Conservation (phyloP, 2,888 invertebrate genomes). For the Agonopterix arenella region DNA sequence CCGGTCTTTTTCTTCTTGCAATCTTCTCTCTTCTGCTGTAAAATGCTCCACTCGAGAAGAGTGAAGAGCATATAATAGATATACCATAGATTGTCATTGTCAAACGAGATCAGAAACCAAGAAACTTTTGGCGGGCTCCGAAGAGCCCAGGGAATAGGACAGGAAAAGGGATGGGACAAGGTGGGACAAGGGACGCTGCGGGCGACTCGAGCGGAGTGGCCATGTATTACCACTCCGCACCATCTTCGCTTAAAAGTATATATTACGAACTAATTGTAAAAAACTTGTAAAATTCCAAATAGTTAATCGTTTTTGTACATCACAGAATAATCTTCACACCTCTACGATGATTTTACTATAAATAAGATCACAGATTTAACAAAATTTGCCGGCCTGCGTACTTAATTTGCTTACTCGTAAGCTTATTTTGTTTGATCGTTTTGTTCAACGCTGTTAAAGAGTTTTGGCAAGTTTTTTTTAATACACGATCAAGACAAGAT, state of each 20-base stretch:
- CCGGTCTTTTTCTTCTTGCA: not conserved
- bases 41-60: constrained; percentile 33
- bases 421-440: too few relatives aligned
- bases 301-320: constrained; percentile 73
- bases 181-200: constrained; percentile 42
- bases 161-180: constrained; percentile 26
- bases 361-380: not conserved
- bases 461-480: too few relatives aligned
- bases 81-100: not conserved
- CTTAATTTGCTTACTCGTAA: too few relatives aligned
- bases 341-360: constrained; percentile 7
- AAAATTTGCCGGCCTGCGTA: too few relatives aligned
- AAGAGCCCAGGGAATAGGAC: constrained; percentile 28
- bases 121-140: constrained; percentile 27
- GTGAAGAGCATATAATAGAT: constrained; percentile 17
- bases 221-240: constrained; percentile 23
- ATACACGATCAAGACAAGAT: too few relatives aligned
- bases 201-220: constrained; percentile 36
- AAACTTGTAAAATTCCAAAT: constrained; percentile 76
- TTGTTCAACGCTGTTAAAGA: too few relatives aligned
- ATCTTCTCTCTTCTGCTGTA: constrained; percentile 8
- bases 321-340: constrained; percentile 60
- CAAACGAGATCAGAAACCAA: not conserved
- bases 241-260: constrained; percentile 68
- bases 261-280: constrained; percentile 74